These are phyloP conservation scores for Galaxea fascicularis DNA, from an alignment of 92 coral and sea anemone species.

Conservation along the genomic window DNA sequence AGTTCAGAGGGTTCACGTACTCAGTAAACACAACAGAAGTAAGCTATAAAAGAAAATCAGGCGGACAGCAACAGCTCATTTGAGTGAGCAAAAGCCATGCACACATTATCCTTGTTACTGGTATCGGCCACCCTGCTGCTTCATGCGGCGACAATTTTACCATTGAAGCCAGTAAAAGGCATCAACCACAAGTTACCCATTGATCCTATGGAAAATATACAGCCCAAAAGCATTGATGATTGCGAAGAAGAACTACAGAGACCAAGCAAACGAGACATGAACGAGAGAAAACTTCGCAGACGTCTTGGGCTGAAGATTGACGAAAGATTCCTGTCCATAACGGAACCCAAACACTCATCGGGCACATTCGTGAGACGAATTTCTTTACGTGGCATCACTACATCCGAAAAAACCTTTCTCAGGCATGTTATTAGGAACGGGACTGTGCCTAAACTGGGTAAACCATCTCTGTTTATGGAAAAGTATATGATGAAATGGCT, in stretches of 20 bases:
- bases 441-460: conserved; percentile 16
- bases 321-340: conserved; percentile 33
- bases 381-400: conserved; percentile 39
- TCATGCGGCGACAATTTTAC: background rate
- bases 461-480: conserved; percentile 36
- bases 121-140: conserved; percentile 16
- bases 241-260: conserved; percentile 25
- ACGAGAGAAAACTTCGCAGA: conserved; percentile 30
- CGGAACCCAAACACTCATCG: conserved; percentile 26
- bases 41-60: conserved; percentile 38
- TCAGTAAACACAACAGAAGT: conserved; percentile 29
- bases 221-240: conserved; percentile 34
- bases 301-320: conserved; percentile 33
- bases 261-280: conserved; percentile 38
- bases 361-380: conserved; percentile 7
- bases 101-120: background rate
- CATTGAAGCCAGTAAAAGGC: background rate
- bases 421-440: conserved; percentile 44
- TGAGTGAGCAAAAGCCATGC: conserved; percentile 17
- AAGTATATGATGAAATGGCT: conserved; percentile 75
- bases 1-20: background rate
- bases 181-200: background rate
- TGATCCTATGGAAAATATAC: conserved; percentile 11
- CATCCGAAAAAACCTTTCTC: conserved; percentile 42
- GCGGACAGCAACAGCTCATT: conserved; percentile 21